Evolutionary conservation across 2,888 invertebrate genomes (phyloP), one percentile per base, ranked within the genome.

Genomic region (Blomia tropicalis): DNA sequence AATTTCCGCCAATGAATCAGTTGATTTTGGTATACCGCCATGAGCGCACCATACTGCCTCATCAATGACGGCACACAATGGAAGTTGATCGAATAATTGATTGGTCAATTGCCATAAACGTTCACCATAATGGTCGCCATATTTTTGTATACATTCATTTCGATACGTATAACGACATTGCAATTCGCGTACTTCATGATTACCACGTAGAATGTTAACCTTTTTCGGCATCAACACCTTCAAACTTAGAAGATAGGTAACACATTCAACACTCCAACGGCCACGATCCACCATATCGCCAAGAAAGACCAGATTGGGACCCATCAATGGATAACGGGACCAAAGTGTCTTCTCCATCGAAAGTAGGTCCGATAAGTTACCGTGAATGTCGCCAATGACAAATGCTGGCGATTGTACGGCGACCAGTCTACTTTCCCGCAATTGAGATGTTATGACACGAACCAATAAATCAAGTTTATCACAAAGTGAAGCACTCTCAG

Each of bases 271-370:
- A 65, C 84, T 81, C 71, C 78, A 78, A 22, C 78, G 75, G 1
- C 85, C 85, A 65, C 85, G 76, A 73, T 85, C 85, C 25, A 85
- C 84, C 72, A 81, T 85, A 74, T 85, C 85, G 0, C 85, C 85
- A 0, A 85, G 78, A 72, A 85, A 84, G 7, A 85, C 75, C 63
- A 84, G 74, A 22, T 77, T 77, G 2, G 81, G 79, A 0, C 84
- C 82, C 47, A 84, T 73, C 5, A 79, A 75, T 0, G 81, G 78
- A 0, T 84, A 83, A 63, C 81, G 75, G 23, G 82, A 77, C 85
- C 85, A 85, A 19, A 85, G 74, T 0, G 80, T 78, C 65, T 79
- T 77, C 72, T 85, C 84, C 75, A 84, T 82, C 58, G 79, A 77
- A 4, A 82, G 75, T 43, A 85, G 73, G 67, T 84, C 83, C 7